Percentiles rank a stretch among this genome's conserved stretches.
Conservation (phyloP, 2,113 vertebrate genomes). For the Sorex fumeus region DNA sequence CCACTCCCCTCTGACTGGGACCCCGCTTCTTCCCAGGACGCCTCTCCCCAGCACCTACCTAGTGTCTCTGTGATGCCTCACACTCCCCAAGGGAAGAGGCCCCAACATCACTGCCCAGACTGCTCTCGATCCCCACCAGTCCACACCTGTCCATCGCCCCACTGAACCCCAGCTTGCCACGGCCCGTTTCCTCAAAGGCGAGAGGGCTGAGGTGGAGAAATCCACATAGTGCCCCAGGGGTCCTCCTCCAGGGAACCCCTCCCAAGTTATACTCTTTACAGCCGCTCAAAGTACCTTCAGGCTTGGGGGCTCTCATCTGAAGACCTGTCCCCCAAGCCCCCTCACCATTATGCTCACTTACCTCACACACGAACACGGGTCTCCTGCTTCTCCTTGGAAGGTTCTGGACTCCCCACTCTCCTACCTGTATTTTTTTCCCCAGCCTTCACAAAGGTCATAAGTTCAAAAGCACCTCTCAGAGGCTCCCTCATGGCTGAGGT, state of each 20-base stretch:
- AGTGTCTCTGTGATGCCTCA: not conserved
- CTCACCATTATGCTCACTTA: not conserved
- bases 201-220: not conserved
- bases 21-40: not conserved
- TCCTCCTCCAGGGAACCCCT: too few relatives aligned
- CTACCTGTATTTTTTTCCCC: not conserved
- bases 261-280: too few relatives aligned
- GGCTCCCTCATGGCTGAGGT: not conserved
- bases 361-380: not conserved
- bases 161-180: not conserved
- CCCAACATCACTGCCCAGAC: not conserved
- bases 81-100: not conserved
- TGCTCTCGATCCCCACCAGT: not conserved
- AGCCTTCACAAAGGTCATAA: not conserved
- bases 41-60: not conserved
- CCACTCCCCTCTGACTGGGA: not conserved
- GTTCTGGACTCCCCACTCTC: not conserved
- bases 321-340: not conserved
- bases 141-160: not conserved
- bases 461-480: slow-evolving; percentile 11
- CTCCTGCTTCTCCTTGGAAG: not conserved
- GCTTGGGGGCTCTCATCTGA: not conserved
- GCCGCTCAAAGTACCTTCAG: too few relatives aligned
- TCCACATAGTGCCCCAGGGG: too few relatives aligned
- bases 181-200: not conserved